Percentiles rank a stretch among this genome's conserved stretches.
These are phyloP conservation scores for Colaptes auratus DNA, from an alignment of 2,113 vertebrate genomes.

Conservation along the genomic window DNA sequence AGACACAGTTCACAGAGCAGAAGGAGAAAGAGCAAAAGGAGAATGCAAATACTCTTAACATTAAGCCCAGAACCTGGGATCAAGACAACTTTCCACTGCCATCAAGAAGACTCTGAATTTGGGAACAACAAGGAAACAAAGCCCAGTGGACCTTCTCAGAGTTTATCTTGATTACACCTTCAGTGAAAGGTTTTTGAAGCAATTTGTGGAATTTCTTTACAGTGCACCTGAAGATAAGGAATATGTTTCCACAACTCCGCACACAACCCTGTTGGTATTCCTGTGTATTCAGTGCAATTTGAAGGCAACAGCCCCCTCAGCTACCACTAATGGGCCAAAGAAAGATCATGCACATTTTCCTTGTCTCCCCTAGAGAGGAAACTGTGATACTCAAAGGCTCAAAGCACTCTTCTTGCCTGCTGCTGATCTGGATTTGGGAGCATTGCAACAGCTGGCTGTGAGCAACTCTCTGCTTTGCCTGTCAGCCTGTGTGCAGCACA, in stretches of 20 bases:
- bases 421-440: neutral
- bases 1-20: neutral
- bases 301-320: neutral
- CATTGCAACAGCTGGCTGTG: fast-evolving
- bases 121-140: neutral
- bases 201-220: neutral
- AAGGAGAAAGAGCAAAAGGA: neutral
- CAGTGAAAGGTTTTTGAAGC: no score
- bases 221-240: no score
- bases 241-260: no score
- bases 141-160: neutral
- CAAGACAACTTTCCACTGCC: neutral
- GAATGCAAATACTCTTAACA: neutral
- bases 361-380: neutral
- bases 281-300: neutral
- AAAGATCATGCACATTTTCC: neutral
- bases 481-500: neutral
- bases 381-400: neutral
- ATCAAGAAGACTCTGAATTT: neutral
- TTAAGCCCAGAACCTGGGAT: neutral
- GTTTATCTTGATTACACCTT: neutral
- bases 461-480: no score
- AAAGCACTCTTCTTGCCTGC: neutral
- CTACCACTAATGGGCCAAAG: no score
- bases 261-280: neutral